Evolutionary conservation across 2,113 vertebrate species (phyloP).

Genomic region (Motacilla tschutschensis): DNA sequence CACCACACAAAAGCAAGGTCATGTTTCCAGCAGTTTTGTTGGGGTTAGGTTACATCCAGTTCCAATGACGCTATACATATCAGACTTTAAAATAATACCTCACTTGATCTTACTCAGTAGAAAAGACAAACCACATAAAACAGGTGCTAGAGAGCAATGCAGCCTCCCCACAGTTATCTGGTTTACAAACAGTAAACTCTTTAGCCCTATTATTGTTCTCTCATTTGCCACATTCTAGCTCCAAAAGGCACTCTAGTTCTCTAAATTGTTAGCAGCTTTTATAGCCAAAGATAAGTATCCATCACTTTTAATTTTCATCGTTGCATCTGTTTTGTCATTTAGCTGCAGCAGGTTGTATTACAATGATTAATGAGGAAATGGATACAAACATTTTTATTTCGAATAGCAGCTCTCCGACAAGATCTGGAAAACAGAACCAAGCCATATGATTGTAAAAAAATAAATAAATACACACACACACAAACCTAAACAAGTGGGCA

Average conservation of each 20-base stretch:
- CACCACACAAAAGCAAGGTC: slow-evolving; percentile 25
- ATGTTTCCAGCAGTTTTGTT: slow-evolving; percentile 42
- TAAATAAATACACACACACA: neutral
- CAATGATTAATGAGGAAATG: slow-evolving; percentile 73
- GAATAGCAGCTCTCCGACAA: slow-evolving; percentile 69
- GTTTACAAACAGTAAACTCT: slow-evolving; percentile 68
- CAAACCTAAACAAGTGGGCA: slow-evolving; percentile 49
- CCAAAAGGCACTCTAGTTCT: slow-evolving; percentile 73
- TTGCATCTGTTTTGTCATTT: slow-evolving; percentile 80
- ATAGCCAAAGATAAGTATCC: slow-evolving; percentile 77
- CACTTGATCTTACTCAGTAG: slow-evolving; percentile 46
- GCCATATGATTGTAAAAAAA: slow-evolving; percentile 73
- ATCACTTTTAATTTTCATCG: slow-evolving; percentile 80
- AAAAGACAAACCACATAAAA: slow-evolving; percentile 40
- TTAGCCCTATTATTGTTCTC: slow-evolving; percentile 62
- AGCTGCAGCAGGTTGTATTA: slow-evolving; percentile 78
- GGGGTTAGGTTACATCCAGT: slow-evolving; percentile 34
- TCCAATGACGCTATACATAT: neutral
- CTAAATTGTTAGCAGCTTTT: slow-evolving; percentile 78
- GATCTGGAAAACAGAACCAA: slow-evolving; percentile 74
- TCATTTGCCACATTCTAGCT: slow-evolving; percentile 68
- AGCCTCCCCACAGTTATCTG: slow-evolving; percentile 64
- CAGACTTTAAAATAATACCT: slow-evolving; percentile 38
- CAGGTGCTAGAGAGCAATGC: neutral
- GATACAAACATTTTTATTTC: slow-evolving; percentile 80